These are phyloP conservation scores for Xenus cinereus DNA, from an alignment of 2,113 vertebrate genomes.

Conservation along the genomic window DNA sequence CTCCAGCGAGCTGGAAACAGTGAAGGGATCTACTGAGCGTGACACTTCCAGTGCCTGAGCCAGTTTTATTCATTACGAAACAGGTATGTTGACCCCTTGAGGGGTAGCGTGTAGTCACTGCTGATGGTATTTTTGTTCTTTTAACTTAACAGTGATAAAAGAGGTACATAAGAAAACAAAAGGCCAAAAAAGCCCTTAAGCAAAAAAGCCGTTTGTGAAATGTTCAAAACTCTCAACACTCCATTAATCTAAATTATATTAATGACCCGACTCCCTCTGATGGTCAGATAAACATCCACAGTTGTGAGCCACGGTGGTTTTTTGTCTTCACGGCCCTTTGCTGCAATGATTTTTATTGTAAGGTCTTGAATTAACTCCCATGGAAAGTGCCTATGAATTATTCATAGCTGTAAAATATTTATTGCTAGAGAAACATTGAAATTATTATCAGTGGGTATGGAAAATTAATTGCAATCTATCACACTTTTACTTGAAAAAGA, in stretches of 20 bases:
- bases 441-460: not conserved
- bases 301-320: not conserved
- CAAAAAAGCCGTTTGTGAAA: not conserved
- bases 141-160: not conserved
- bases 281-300: not conserved
- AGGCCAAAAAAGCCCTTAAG: not conserved
- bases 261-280: not conserved
- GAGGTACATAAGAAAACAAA: not conserved
- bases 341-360: not conserved
- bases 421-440: not conserved
- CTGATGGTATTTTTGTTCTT: not conserved
- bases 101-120: accelerated
- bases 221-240: not conserved
- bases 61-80: not conserved
- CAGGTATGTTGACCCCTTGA: not conserved
- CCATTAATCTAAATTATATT: not conserved
- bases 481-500: not conserved
- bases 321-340: not conserved
- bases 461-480: not conserved
- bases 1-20: not conserved
- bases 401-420: not conserved
- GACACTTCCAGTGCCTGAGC: not conserved
- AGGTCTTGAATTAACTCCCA: not conserved
- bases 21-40: not conserved
- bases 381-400: not conserved